Percentiles rank a stretch among this genome's conserved stretches.
Evolutionary conservation across 2,113 vertebrate genomes (phyloP).

Genomic region (Hirundichthys speculiger): DNA sequence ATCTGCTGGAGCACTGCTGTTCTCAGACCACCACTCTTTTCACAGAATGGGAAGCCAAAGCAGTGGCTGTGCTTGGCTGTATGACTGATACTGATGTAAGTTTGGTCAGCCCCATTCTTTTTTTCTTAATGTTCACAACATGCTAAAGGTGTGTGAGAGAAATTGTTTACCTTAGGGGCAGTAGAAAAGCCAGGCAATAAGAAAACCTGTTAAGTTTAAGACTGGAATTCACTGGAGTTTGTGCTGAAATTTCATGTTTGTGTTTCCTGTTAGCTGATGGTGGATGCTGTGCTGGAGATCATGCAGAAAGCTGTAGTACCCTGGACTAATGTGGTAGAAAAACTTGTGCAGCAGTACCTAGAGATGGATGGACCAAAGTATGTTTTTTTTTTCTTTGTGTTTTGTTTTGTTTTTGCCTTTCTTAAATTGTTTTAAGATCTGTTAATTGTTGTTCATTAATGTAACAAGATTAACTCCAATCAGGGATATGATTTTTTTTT

Average conservation of each 20-base stretch:
- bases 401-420: no score
- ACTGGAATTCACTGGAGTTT: not conserved
- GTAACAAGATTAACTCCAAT: not conserved
- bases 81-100: slow-evolving; percentile 91
- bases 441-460: not conserved
- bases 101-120: slow-evolving; percentile 11
- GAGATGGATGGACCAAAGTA: slow-evolving; percentile 95
- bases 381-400: slow-evolving; percentile 50
- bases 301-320: slow-evolving; percentile 93
- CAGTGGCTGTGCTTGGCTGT: slow-evolving; percentile 89
- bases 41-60: slow-evolving; percentile 95
- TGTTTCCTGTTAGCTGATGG: slow-evolving; percentile 83
- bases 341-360: slow-evolving; percentile 89
- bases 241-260: slow-evolving; percentile 3
- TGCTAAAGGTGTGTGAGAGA: not conserved
- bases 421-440: slow-evolving; percentile 77
- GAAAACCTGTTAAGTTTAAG: not conserved
- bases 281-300: slow-evolving; percentile 93
- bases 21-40: slow-evolving; percentile 90
- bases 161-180: not conserved
- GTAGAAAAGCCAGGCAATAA: not conserved
- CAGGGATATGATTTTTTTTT: not conserved
- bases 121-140: not conserved
- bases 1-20: slow-evolving; percentile 89
- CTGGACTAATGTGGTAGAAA: slow-evolving; percentile 90